Evolutionary conservation across 2,888 invertebrate genomes (phyloP).

Genomic region (Phaonia tiefii): DNA sequence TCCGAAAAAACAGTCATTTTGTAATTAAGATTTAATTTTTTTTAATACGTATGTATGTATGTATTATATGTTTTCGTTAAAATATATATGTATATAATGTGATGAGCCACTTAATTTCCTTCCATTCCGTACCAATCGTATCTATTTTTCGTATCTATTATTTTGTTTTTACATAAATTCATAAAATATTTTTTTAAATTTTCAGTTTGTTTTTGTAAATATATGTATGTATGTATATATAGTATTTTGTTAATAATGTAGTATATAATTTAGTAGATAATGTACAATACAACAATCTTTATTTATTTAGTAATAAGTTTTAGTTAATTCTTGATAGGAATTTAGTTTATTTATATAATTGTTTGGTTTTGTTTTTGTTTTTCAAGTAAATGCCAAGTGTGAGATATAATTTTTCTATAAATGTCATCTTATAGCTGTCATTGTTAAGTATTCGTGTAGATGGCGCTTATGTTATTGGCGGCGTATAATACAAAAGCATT

Average conservation of each 20-base stretch:
- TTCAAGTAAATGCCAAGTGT: constrained; percentile 28
- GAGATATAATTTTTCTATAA: constrained; percentile 52
- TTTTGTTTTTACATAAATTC: constrained; percentile 44
- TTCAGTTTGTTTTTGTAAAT: constrained; percentile 37
- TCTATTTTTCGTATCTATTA: constrained; percentile 12
- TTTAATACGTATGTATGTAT: constrained; percentile 52
- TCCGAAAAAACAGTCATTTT: constrained; percentile 77
- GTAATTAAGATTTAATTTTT: constrained; percentile 67
- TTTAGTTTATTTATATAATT: too few relatives aligned
- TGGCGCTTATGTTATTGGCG: neutral
- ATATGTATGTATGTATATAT: constrained; percentile 49
- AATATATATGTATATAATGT: constrained; percentile 67
- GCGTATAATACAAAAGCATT: constrained; percentile 23
- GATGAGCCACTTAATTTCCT: constrained; percentile 75
- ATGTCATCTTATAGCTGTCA: constrained; percentile 9
- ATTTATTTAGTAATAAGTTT: constrained; percentile 15
- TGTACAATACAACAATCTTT: constrained; percentile 58
- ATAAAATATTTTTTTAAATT: constrained; percentile 32
- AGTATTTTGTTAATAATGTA: too few relatives aligned
- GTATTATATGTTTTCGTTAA: constrained; percentile 40
- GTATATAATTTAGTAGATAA: constrained; percentile 50
- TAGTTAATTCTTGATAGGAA: neutral
- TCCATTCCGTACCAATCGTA: constrained; percentile 36
- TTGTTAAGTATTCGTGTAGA: constrained; percentile 12
- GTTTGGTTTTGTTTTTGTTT: neutral